Percentiles rank a stretch among this genome's conserved stretches.
Evolutionary conservation across 1,140 invertebrate species (phyloP).

Genomic region (Lucilia sericata): DNA sequence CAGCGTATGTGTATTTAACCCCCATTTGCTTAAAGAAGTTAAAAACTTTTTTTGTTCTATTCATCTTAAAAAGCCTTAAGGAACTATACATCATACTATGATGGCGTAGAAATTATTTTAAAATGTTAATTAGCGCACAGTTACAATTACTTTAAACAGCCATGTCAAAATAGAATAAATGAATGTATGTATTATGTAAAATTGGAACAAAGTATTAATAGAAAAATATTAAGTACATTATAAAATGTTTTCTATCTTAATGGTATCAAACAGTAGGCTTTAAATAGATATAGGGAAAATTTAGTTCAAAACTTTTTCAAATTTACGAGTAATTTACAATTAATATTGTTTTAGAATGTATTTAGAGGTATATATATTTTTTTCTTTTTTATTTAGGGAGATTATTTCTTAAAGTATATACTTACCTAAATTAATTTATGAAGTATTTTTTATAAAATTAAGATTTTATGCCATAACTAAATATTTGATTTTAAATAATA

Average conservation of each 20-base stretch:
- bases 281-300: not conserved
- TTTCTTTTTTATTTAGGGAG: too few relatives aligned
- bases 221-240: not conserved
- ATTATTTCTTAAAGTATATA: too few relatives aligned
- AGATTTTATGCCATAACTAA: too few relatives aligned
- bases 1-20: not conserved
- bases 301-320: too few relatives aligned
- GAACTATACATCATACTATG: slow-evolving; percentile 45
- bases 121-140: slow-evolving; percentile 50
- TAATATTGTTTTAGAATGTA: too few relatives aligned
- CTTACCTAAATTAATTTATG: too few relatives aligned
- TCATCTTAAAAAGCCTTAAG: slow-evolving; percentile 38
- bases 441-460: too few relatives aligned
- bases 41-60: slow-evolving; percentile 8
- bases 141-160: slow-evolving; percentile 48
- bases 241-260: not conserved
- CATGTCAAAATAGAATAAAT: not conserved
- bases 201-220: not conserved
- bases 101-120: slow-evolving; percentile 38
- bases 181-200: not conserved
- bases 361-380: too few relatives aligned
- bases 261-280: not conserved
- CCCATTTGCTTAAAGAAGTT: slow-evolving; percentile 11
- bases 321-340: too few relatives aligned
- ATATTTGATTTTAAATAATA: too few relatives aligned